Base-by-base conservation (phyloP, 2,797 vertebrate genomes). In the Mergus octosetaceus region DNA sequence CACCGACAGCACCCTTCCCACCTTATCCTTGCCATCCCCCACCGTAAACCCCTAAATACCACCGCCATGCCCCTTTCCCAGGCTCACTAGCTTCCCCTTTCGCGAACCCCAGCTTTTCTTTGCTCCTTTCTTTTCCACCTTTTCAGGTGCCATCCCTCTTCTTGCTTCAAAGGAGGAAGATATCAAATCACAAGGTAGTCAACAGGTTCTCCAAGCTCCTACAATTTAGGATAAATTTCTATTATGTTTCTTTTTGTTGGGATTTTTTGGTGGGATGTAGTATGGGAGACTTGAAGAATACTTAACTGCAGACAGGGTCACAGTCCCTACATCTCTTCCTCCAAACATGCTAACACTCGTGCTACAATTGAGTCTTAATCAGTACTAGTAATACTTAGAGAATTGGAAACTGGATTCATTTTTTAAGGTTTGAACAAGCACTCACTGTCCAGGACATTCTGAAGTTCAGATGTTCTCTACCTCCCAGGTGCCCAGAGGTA, bases 191-290 rank as follows among this genome's bases (percentile, higher is more conserved):
- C 28, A 41, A 34, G 17, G 41, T 34, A 74, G 25, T 2, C 24
- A 25, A 21, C 20, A 73, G 24, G 10, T 47, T 66, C 36, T 71
- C 32, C 9, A 18, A 36, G 38, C 25, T 65, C 71, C n/a, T 38
- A 41, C 43, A 64, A 5, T 54, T 58, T 19, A 30, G 60, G 69
- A 76, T 11, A 28, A 13, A n/a, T 20, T 84, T 51, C 75, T 45
- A n/a, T 28, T 66, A 70, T 62, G 24, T 32, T 72, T 13, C 16
- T 51, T 80, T n/a, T 30, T 27, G 11, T 39, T 41, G 30, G 47
- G 11, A 39, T 16, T 54, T 77, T 61, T 20, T 8, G 2, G 2
- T 11, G 3, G 24, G 8, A 45, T 15, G 9, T 3, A 3, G 9
- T 28, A 68, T 18, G 4, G 13, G 13, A 78, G 8, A 47, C 34